phyloP scores from a whole-genome alignment of 1,140 invertebrate species.

The Tribolium madens region DNA sequence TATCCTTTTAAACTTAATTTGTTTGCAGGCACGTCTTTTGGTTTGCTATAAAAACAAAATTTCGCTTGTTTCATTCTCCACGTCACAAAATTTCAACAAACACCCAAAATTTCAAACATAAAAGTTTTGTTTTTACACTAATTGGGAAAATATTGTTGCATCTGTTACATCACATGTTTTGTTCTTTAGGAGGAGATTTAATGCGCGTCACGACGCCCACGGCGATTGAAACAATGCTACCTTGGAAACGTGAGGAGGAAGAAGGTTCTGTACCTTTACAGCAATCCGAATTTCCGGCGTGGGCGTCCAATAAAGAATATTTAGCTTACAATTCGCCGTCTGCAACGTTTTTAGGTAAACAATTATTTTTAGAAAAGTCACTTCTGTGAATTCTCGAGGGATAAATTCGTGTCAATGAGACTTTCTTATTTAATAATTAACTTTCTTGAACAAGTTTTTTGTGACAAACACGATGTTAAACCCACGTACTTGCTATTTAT shows the following conservation, averaged over 20 bases:
- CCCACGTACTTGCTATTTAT: background rate
- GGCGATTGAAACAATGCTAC: slow-evolving; percentile 85
- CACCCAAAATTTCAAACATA: background rate
- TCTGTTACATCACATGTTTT: background rate
- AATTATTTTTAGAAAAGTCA: slow-evolving; percentile 19
- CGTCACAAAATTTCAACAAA: background rate
- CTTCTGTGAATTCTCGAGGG: background rate
- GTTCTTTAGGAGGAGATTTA: slow-evolving; percentile 67
- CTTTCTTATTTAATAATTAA: background rate
- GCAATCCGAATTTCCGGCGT: slow-evolving; percentile 90
- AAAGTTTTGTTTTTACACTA: background rate
- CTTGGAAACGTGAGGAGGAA: slow-evolving; percentile 87
- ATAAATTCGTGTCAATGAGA: background rate
- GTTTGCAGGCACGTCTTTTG: slow-evolving; percentile 12
- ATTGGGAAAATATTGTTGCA: background rate
- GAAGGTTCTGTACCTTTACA: slow-evolving; percentile 78
- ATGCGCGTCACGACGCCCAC: slow-evolving; percentile 85
- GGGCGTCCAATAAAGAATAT: slow-evolving; percentile 94
- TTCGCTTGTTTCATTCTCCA: background rate
- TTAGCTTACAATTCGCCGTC: slow-evolving; percentile 91
- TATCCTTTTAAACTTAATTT: background rate
- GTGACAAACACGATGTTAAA: background rate
- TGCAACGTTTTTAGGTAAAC: slow-evolving; percentile 87
- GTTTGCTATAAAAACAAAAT: background rate
- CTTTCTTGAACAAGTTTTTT: too few relatives aligned